Evolutionary conservation across 2,797 vertebrate species (phyloP).

Genomic region (Menidia menidia): DNA sequence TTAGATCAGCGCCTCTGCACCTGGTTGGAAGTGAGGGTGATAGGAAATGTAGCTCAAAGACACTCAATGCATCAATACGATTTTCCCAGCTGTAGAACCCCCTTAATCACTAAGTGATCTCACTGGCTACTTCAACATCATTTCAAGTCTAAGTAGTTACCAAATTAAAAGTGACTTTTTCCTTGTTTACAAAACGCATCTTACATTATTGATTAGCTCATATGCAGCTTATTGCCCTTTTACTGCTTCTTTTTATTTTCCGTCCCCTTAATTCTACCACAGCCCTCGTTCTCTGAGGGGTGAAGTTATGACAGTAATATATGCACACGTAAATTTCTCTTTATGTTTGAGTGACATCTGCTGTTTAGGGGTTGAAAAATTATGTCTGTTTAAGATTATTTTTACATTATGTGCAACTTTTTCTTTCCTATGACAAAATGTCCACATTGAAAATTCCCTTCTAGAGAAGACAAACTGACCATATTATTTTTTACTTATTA

Average conservation of each 20-base stretch:
- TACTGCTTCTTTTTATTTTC: conserved; percentile 21
- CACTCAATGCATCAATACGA: conserved; percentile 15
- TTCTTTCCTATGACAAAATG: conserved; percentile 67
- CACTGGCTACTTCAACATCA: conserved; percentile 10
- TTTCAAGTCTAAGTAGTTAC: conserved; percentile 16
- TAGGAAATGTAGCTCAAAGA: conserved; percentile 33
- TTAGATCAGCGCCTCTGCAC: conserved; percentile 55
- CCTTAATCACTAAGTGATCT: conserved; percentile 6
- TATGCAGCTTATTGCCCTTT: conserved; percentile 27
- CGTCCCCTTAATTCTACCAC: conserved; percentile 25
- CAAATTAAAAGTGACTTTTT: conserved; percentile 22
- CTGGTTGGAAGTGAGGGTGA: conserved; percentile 31
- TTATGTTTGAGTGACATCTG: conserved; percentile 63
- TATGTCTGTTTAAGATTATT: conserved; percentile 41
- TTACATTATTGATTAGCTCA: background rate
- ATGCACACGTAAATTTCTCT: conserved; percentile 31
- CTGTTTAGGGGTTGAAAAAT: conserved; percentile 66
- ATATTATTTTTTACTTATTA: conserved; percentile 67
- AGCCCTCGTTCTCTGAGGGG: conserved; percentile 47
- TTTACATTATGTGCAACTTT: conserved; percentile 51
- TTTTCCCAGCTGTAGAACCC: conserved; percentile 21
- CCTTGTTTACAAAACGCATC: background rate
- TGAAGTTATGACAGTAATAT: conserved; percentile 49
- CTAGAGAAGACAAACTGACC: conserved; percentile 54
- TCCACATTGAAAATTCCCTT: conserved; percentile 64